Evolutionary conservation across 2,888 invertebrate species (phyloP).

Genomic region (Conomelus anceps): DNA sequence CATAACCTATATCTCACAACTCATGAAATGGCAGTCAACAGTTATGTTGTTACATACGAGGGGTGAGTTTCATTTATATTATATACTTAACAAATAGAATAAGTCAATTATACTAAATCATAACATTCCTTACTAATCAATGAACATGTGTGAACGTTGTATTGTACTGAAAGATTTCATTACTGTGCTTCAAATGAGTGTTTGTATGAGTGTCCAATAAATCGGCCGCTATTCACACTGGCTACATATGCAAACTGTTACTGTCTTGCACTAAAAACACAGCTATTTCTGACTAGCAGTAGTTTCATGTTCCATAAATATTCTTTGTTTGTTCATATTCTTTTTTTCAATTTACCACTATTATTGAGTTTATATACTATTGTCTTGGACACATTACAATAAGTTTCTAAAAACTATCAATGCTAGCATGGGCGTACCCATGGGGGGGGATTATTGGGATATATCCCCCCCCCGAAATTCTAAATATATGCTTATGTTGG

Average conservation of each 20-base stretch:
- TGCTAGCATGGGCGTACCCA: not conserved
- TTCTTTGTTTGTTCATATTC: not conserved
- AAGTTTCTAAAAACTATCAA: not conserved
- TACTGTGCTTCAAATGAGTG: not conserved
- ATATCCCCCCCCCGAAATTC: not conserved
- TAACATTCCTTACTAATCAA: not conserved
- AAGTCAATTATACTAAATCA: not conserved
- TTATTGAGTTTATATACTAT: not conserved
- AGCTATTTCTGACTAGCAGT: no score
- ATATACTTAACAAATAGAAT: not conserved
- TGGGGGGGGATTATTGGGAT: no score
- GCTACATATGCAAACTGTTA: not conserved
- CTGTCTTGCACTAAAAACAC: no score
- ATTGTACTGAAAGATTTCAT: not conserved
- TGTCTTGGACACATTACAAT: not conserved
- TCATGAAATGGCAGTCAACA: not conserved
- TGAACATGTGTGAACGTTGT: not conserved
- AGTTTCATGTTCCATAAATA: not conserved
- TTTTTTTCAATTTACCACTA: not conserved
- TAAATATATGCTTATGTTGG: not conserved
- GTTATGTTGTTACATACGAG: not conserved
- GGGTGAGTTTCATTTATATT: not conserved
- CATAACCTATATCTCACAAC: not conserved
- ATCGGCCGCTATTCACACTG: not conserved
- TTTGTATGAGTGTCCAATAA: not conserved